Evolutionary conservation across 2,888 invertebrate genomes (phyloP).

Genomic region (Rotaria sp.): DNA sequence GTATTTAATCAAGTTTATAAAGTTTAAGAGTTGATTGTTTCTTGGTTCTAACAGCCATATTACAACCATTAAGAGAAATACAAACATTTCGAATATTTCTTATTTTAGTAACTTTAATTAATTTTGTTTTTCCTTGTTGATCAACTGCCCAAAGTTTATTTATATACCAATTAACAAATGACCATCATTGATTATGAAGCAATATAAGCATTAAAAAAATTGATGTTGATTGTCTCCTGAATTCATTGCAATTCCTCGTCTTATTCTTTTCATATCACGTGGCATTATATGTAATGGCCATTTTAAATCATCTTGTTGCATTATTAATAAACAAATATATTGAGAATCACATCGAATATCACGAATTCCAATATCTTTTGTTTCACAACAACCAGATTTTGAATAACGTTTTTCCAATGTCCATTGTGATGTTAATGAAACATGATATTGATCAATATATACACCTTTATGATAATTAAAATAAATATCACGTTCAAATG

Average conservation of each 20-base stretch:
- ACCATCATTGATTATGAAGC: not conserved
- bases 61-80: not conserved
- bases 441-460: not conserved
- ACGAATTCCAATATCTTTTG: conserved; percentile 20
- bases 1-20: not conserved
- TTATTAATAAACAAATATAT: conserved; percentile 8
- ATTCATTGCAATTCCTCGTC: not conserved
- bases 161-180: conserved; percentile 6
- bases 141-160: not conserved
- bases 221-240: conserved; percentile 9
- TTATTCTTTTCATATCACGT: not conserved
- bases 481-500: not conserved
- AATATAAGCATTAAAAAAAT: conserved; percentile 3
- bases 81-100: conserved; percentile 17
- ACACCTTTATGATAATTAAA: conserved; percentile 26
- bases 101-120: not conserved
- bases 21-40: not conserved
- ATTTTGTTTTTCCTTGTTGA: not conserved
- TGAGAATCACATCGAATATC: not conserved
- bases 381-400: not conserved
- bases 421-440: not conserved
- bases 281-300: conserved; percentile 4
- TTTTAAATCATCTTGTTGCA: conserved; percentile 1
- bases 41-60: not conserved
- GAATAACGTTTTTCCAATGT: not conserved